A percentile compares a stretch with the other conserved stretches of the same genome.
phyloP scores from a whole-genome alignment of 2,797 vertebrate genomes.

The Catharus ustulatus region DNA sequence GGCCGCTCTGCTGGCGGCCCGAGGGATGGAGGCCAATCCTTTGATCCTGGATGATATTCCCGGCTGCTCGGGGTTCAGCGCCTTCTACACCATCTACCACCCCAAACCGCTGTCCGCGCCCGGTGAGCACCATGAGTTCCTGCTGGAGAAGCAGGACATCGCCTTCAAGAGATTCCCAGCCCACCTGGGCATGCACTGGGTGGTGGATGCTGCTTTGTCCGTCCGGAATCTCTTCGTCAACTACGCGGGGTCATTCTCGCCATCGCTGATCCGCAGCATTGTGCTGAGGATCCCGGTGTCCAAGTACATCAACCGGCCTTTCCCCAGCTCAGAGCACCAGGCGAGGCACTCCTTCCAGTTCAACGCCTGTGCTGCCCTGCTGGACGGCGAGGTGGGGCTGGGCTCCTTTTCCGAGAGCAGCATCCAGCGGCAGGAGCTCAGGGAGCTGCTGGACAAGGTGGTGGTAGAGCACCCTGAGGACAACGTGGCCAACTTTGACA shows the following conservation, averaged over 20 bases:
- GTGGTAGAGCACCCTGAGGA: constrained; percentile 85
- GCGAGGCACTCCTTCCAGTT: constrained; percentile 93
- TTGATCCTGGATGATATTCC: constrained; percentile 82
- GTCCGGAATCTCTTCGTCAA: constrained; percentile 79
- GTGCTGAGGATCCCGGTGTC: constrained; percentile 84
- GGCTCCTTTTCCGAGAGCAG: constrained; percentile 78
- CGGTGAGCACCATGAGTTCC: constrained; percentile 73
- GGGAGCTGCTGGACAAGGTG: constrained; percentile 81
- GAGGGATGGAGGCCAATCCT: constrained; percentile 84
- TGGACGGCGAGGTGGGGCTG: constrained; percentile 85
- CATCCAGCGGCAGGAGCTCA: constrained; percentile 78
- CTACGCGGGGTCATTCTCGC: constrained; percentile 66
- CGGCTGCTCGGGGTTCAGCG: constrained; percentile 85
- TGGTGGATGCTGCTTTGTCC: constrained; percentile 82
- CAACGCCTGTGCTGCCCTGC: constrained; percentile 83
- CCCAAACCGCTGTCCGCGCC: constrained; percentile 73
- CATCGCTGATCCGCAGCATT: constrained; percentile 79
- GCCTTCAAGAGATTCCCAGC: constrained; percentile 89
- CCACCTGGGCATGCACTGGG: constrained; percentile 91
- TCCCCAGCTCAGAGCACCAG: constrained; percentile 87
- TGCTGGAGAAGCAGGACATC: constrained; percentile 87
- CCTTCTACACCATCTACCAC: constrained; percentile 85
- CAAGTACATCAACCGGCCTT: constrained; percentile 89
- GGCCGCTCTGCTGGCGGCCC: constrained; percentile 85
- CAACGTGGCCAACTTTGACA: constrained; percentile 88